Conservation (phyloP, 1,140 invertebrate species). For the Zophobas atratus region DNA sequence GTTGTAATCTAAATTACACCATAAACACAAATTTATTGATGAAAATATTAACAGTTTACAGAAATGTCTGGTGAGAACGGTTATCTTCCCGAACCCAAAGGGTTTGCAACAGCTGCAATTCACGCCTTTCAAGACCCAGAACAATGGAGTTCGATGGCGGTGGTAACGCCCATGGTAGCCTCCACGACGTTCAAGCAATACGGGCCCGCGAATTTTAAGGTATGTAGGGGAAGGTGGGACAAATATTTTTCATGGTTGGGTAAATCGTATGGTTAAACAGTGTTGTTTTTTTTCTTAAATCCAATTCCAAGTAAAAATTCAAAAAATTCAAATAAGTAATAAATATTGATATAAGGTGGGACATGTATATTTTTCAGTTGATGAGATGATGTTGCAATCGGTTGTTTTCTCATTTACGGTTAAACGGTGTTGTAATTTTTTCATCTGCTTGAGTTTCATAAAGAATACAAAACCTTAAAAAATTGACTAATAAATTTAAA, state of each 20-base stretch:
- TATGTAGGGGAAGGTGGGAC: background rate
- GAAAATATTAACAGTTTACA: constrained; percentile 35
- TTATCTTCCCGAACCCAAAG: constrained; percentile 68
- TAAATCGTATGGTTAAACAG: too few species aligned
- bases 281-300: too few species aligned
- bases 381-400: too few species aligned
- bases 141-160: constrained; percentile 84
- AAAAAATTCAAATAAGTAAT: too few species aligned
- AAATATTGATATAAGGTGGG: too few species aligned
- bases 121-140: constrained; percentile 92
- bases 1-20: background rate
- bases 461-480: background rate
- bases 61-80: constrained; percentile 56
- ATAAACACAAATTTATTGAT: background rate
- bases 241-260: too few species aligned
- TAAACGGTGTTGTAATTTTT: too few species aligned
- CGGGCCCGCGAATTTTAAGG: constrained; percentile 69
- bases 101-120: constrained; percentile 92
- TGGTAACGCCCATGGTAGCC: constrained; percentile 93
- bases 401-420: too few species aligned
- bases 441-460: too few species aligned
- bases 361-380: too few species aligned
- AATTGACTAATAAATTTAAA: background rate
- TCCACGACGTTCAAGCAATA: constrained; percentile 96
- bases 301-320: too few species aligned